These are phyloP conservation scores for Zaprionus ghesquierei DNA, from an alignment of 1,140 invertebrate species.

Conservation along the genomic window DNA sequence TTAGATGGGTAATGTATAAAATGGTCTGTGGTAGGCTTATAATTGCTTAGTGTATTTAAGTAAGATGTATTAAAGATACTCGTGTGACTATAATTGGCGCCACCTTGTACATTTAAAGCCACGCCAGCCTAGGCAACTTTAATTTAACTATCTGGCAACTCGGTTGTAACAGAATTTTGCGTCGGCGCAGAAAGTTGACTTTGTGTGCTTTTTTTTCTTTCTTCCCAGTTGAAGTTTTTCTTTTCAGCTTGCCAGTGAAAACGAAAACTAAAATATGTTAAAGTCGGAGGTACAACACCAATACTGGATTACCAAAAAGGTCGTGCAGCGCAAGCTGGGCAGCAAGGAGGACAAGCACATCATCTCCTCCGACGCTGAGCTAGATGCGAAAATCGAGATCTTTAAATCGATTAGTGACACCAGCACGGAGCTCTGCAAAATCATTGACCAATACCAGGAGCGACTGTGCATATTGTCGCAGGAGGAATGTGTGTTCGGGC, in stretches of 20 bases:
- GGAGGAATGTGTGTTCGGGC: constrained; percentile 97
- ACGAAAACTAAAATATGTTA: constrained; percentile 63
- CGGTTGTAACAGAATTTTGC: constrained; percentile 29
- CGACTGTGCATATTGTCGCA: constrained; percentile 95
- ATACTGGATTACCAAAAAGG: constrained; percentile 99
- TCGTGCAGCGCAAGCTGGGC: constrained; percentile 95
- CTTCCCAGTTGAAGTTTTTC: constrained; percentile 26
- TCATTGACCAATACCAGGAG: constrained; percentile 97
- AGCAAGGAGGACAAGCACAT: constrained; percentile 99
- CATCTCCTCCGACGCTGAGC: constrained; percentile 96
- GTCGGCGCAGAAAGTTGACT: constrained; percentile 29
- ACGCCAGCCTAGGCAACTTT: not conserved
- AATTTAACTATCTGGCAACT: constrained; percentile 15
- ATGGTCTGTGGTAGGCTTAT: not conserved
- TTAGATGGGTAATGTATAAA: not conserved
- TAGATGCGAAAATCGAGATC: constrained; percentile 98
- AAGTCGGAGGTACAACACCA: constrained; percentile 90
- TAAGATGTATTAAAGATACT: too few species aligned
- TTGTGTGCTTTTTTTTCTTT: constrained; percentile 25
- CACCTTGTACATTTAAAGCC: not conserved
- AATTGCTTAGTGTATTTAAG: too few species aligned
- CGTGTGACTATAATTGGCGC: too few species aligned
- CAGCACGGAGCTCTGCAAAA: constrained; percentile 92
- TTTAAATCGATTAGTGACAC: constrained; percentile 98
- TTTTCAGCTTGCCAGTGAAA: constrained; percentile 28